Percentiles rank a stretch among this genome's conserved stretches.
phyloP scores from a whole-genome alignment of 2,888 invertebrate genomes.

The Azorinus chamasolen region DNA sequence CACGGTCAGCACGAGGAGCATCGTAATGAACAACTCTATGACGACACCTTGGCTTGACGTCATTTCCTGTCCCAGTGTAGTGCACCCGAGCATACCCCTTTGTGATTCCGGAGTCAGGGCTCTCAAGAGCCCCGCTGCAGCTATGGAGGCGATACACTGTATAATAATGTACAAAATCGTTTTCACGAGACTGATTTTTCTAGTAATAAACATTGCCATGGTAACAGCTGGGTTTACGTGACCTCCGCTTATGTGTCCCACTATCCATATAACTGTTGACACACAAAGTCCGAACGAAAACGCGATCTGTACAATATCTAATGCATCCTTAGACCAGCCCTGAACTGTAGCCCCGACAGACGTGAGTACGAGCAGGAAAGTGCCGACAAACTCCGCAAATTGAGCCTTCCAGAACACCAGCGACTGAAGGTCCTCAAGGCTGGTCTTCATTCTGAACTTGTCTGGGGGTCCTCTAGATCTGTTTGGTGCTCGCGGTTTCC shows the following conservation, averaged over 20 bases:
- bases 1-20: constrained; percentile 94
- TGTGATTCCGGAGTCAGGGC: constrained; percentile 85
- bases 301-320: constrained; percentile 90
- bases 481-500: too few relatives aligned
- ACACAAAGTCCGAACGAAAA: constrained; percentile 95
- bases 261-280: constrained; percentile 92
- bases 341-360: constrained; percentile 90
- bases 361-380: constrained; percentile 93
- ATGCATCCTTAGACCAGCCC: constrained; percentile 34
- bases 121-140: constrained; percentile 95
- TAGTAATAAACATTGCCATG: constrained; percentile 90
- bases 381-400: constrained; percentile 94
- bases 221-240: constrained; percentile 86
- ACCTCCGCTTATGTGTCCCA: constrained; percentile 94
- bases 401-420: constrained; percentile 91
- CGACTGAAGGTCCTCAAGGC: constrained; percentile 61
- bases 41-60: constrained; percentile 92
- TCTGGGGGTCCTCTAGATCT: background rate
- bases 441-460: constrained; percentile 61
- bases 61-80: constrained; percentile 41
- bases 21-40: constrained; percentile 94
- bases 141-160: constrained; percentile 97
- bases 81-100: constrained; percentile 96
- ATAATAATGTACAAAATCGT: constrained; percentile 94
- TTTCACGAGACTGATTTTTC: constrained; percentile 92